These are phyloP conservation scores for Arge pagana DNA, from an alignment of 2,888 invertebrate species.

Conservation along the genomic window DNA sequence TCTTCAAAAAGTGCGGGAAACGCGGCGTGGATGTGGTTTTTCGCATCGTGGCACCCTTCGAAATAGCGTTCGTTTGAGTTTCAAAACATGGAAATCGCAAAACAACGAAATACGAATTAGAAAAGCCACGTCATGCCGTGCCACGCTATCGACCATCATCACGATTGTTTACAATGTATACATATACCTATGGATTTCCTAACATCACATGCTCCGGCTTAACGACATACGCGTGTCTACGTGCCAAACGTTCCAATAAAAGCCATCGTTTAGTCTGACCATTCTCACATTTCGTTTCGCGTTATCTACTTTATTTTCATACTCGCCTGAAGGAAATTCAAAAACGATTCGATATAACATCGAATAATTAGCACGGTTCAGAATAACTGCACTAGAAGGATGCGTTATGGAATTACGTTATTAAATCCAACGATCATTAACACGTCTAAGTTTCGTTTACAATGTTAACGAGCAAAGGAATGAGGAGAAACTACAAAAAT, in stretches of 20 bases:
- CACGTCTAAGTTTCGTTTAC: too few species aligned
- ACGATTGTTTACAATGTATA: conserved; percentile 16
- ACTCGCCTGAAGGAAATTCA: too few species aligned
- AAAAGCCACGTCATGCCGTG: conserved; percentile 27
- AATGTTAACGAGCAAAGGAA: too few species aligned
- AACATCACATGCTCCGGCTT: conserved; percentile 48
- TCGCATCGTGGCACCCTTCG: conserved; percentile 12
- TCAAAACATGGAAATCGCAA: conserved; percentile 52
- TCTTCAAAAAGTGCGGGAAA: conserved; percentile 9
- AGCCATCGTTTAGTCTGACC: neutral
- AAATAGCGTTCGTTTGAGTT: conserved; percentile 34
- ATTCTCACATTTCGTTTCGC: too few species aligned
- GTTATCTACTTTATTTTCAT: too few species aligned
- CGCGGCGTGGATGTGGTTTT: conserved; percentile 1
- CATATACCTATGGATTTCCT: conserved; percentile 39
- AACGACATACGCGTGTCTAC: conserved; percentile 37
- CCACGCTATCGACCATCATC: conserved; percentile 12
- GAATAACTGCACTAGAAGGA: too few species aligned
- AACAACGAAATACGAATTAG: conserved; percentile 38
- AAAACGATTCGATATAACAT: too few species aligned
- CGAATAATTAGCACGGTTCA: too few species aligned
- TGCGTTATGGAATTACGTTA: too few species aligned
- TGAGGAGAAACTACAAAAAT: neutral
- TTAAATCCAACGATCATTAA: too few species aligned
- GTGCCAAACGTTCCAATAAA: conserved; percentile 30